Base-by-base conservation (phyloP, 2,888 invertebrate genomes). In the Tuta absoluta region DNA sequence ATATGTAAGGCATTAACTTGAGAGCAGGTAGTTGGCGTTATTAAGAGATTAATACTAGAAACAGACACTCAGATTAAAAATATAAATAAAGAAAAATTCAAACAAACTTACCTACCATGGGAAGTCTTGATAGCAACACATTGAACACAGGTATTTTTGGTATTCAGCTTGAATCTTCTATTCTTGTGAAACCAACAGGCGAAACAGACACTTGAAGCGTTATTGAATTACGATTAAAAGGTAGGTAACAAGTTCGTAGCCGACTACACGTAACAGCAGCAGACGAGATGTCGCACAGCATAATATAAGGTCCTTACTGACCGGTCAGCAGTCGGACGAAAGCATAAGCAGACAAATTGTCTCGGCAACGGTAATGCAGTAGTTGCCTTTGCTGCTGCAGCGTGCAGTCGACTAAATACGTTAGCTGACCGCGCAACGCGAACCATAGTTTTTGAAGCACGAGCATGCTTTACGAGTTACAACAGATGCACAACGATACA, bases 91-190 rank as follows among this genome's bases (percentile, higher is more conserved):
- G 14, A 41, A 14, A 41, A 41, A 14, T 41, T 4, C 45, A 45
- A 45, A 45, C 45, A 45, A 45, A 45, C 45, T 45, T 45, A 45
- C 45, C 45, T 45, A 45, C 45, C 7, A 45, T 45, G 7, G 17
- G 17, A 45, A 45, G 45, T 17, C 45, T 11, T 33, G 33, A 33
- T 33, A 33, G 33, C 8, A 33, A 33, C 33, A 8, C 4, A 33
- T 33, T 33, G 33, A 33, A 8, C 33, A 33, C 7, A 8, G 33
- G 8, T 33, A 33, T 33, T 33, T 33, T 10, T 33, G 33, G 8
- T 10, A 33, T 1, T 45, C 37, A 11, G 37, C 37, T 37, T 37
- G 37, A 45, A 7, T n/a, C n/a, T 45, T 45, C n/a, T 37, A 45
- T 45, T 45, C 2, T 45, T 45, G 12, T 41, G 45, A 17, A 4